Evolutionary conservation across 2,888 invertebrate species (phyloP).

Genomic region (Eupithecia vulgata): DNA sequence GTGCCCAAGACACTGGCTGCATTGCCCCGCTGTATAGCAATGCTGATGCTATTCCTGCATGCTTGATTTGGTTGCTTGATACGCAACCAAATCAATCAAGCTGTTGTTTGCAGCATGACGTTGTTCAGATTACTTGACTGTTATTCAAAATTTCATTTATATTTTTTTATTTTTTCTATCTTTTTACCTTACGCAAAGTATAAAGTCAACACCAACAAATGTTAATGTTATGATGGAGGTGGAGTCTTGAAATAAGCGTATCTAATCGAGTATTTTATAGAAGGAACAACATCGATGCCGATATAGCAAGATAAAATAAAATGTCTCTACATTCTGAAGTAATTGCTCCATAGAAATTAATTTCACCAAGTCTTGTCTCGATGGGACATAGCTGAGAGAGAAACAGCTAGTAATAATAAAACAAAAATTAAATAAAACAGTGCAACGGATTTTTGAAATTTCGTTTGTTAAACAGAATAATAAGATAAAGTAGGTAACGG

Average conservation of each 20-base stretch:
- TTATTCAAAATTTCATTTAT: too few species aligned
- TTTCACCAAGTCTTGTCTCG: constrained; percentile 29
- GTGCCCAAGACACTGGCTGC: too few species aligned
- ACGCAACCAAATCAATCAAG: too few species aligned
- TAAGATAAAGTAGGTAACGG: too few species aligned
- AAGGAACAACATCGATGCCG: not conserved
- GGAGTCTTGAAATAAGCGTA: not conserved
- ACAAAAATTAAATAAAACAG: too few species aligned
- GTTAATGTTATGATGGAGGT: not conserved
- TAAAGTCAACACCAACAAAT: not conserved
- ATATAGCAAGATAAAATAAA: constrained; percentile 21
- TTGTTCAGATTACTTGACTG: too few species aligned
- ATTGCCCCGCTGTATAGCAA: too few species aligned
- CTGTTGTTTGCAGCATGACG: too few species aligned
- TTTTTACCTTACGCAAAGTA: not conserved
- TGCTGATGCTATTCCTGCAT: too few species aligned
- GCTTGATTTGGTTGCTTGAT: not conserved
- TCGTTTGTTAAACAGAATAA: too few species aligned
- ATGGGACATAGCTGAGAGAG: constrained; percentile 6
- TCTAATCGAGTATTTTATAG: not conserved
- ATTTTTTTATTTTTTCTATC: too few species aligned
- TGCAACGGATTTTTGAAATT: too few species aligned
- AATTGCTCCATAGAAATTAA: constrained; percentile 44
- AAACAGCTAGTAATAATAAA: constrained; percentile 10
- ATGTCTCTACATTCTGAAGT: constrained; percentile 36